These are phyloP conservation scores for Drosophila acutilabella DNA, from an alignment of 2,888 invertebrate genomes.

Conservation along the genomic window DNA sequence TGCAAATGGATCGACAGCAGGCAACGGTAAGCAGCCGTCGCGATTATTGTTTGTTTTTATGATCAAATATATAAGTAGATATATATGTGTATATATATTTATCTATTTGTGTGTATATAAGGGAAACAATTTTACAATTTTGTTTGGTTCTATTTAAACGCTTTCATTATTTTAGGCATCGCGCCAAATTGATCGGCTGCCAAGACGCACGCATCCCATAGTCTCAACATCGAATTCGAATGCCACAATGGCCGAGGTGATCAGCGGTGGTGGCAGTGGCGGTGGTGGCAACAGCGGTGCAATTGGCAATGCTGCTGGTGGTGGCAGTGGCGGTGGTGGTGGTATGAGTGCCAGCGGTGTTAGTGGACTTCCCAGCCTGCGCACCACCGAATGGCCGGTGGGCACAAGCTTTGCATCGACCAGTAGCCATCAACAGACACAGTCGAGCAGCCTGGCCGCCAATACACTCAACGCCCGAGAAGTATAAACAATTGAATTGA, in stretches of 20 bases:
- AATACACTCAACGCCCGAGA: slow-evolving; percentile 84
- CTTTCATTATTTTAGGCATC: slow-evolving; percentile 87
- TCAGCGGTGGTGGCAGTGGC: slow-evolving; percentile 83
- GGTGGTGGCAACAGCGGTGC: slow-evolving; percentile 54
- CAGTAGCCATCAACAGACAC: slow-evolving; percentile 83
- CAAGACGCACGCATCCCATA: slow-evolving; percentile 91
- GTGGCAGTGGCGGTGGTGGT: slow-evolving; percentile 47
- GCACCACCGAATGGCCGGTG: slow-evolving; percentile 84
- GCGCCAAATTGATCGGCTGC: slow-evolving; percentile 94
- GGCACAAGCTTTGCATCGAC: slow-evolving; percentile 80
- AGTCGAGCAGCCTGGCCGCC: slow-evolving; percentile 83
- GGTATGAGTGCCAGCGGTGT: slow-evolving; percentile 64
- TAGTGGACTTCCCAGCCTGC: slow-evolving; percentile 69
- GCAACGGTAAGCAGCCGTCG: slow-evolving; percentile 87
- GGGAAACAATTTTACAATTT: slow-evolving; percentile 18
- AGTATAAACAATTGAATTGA: slow-evolving; percentile 55
- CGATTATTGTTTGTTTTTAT: slow-evolving; percentile 20
- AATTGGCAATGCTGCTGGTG: slow-evolving; percentile 61
- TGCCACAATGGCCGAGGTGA: slow-evolving; percentile 85
- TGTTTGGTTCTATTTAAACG: slow-evolving; percentile 35
- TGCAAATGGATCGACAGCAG: slow-evolving; percentile 95
- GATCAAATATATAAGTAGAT: background rate
- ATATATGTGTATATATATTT: slow-evolving; percentile 4
- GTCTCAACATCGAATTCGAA: slow-evolving; percentile 87
- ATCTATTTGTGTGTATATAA: slow-evolving; percentile 3